These are phyloP conservation scores for Mesorhabditis spiculigera DNA, from an alignment of 2,888 invertebrate species.

Conservation along the genomic window DNA sequence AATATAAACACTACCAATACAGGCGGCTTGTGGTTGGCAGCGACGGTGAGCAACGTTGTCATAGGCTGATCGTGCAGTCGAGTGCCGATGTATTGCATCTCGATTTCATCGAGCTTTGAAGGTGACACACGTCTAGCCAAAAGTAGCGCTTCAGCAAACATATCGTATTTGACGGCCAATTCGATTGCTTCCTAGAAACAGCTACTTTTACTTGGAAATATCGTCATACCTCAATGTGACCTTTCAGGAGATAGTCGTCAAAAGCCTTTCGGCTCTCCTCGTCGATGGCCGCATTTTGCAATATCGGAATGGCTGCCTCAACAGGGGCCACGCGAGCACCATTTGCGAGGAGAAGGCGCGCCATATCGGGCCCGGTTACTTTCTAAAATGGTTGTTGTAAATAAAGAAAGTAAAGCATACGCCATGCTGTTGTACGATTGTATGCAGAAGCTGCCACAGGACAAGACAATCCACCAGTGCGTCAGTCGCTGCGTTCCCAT, in stretches of 20 bases:
- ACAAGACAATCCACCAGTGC: slow-evolving; percentile 42
- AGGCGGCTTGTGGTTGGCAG: slow-evolving; percentile 33
- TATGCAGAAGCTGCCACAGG: slow-evolving; percentile 52
- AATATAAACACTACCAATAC: slow-evolving; percentile 26
- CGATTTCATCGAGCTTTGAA: slow-evolving; percentile 36
- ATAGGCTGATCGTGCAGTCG: slow-evolving; percentile 43
- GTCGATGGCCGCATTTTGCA: not conserved
- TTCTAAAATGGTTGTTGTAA: slow-evolving; percentile 24
- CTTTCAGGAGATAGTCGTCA: slow-evolving; percentile 24
- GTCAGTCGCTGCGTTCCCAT: not conserved
- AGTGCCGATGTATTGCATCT: slow-evolving; percentile 33
- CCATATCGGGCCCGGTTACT: slow-evolving; percentile 54
- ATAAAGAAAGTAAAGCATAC: slow-evolving; percentile 23
- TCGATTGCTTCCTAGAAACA: slow-evolving; percentile 48
- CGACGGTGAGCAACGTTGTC: slow-evolving; percentile 43
- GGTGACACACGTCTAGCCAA: slow-evolving; percentile 24
- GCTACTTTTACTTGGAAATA: not conserved
- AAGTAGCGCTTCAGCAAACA: slow-evolving; percentile 48
- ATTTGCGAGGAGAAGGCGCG: slow-evolving; percentile 34
- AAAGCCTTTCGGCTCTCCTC: slow-evolving; percentile 13
- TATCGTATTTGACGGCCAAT: slow-evolving; percentile 40
- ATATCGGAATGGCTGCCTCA: slow-evolving; percentile 15
- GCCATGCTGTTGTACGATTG: slow-evolving; percentile 54
- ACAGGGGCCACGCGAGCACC: not conserved
- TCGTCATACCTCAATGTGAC: slow-evolving; percentile 22